A percentile compares a stretch with the other conserved stretches of the same genome.
phyloP scores from a whole-genome alignment of 2,888 invertebrate genomes.

The Drosophila mimetica region DNA sequence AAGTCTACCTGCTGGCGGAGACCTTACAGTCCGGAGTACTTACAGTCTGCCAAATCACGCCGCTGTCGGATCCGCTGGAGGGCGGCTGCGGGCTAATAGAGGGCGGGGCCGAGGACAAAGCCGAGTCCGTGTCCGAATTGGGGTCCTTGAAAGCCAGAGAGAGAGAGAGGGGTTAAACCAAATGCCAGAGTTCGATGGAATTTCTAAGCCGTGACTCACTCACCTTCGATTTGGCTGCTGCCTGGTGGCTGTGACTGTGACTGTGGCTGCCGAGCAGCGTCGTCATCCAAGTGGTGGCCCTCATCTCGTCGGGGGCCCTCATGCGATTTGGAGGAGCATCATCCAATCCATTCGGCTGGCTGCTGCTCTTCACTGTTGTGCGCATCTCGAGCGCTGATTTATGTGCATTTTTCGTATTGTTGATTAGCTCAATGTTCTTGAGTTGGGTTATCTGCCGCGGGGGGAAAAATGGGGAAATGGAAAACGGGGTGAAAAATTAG shows the following conservation, averaged over 20 bases:
- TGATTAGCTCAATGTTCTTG: slow-evolving; percentile 85
- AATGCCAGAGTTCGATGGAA: background rate
- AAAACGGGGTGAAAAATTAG: slow-evolving; percentile 12
- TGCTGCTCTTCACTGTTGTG: slow-evolving; percentile 54
- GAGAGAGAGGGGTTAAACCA: background rate
- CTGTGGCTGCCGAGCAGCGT: slow-evolving; percentile 48
- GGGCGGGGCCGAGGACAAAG: slow-evolving; percentile 89
- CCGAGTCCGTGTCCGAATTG: slow-evolving; percentile 88
- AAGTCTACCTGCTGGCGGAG: background rate
- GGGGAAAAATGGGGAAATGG: slow-evolving; percentile 11
- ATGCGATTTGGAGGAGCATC: slow-evolving; percentile 7
- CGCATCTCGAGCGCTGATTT: slow-evolving; percentile 77
- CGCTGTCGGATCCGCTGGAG: slow-evolving; percentile 81
- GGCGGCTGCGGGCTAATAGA: slow-evolving; percentile 89
- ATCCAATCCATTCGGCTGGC: slow-evolving; percentile 21
- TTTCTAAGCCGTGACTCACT: slow-evolving; percentile 17
- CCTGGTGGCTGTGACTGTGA: slow-evolving; percentile 28
- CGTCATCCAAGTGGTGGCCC: slow-evolving; percentile 65
- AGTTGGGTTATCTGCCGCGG: slow-evolving; percentile 85
- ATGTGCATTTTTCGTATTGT: slow-evolving; percentile 81
- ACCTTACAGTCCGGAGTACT: slow-evolving; percentile 37
- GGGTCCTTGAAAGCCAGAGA: slow-evolving; percentile 60
- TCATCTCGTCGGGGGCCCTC: slow-evolving; percentile 26
- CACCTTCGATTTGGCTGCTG: slow-evolving; percentile 77
- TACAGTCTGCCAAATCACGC: slow-evolving; percentile 84